Conservation (phyloP, 2,113 vertebrate genomes). For the Phaetusa simplex region DNA sequence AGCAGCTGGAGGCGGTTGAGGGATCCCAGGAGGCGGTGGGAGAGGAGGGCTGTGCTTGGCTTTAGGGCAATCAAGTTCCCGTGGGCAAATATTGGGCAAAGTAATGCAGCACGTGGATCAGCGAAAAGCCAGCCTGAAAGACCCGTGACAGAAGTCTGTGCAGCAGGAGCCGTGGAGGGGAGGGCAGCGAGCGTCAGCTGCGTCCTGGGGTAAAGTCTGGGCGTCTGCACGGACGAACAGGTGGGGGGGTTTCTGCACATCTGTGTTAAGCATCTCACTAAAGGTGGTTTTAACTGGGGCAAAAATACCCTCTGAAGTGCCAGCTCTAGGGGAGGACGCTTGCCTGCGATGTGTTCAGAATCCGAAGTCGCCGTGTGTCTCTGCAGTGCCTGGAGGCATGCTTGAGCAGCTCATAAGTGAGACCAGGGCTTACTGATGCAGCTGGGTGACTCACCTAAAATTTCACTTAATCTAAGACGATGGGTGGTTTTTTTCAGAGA, state of each 20-base stretch:
- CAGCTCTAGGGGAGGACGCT: not conserved
- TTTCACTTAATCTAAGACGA: not conserved
- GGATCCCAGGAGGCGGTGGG: not conserved
- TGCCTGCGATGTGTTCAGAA: not conserved
- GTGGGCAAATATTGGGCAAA: not conserved
- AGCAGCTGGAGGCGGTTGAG: not conserved
- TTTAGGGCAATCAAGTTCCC: not conserved
- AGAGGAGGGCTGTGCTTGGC: not conserved
- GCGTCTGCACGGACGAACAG: rapidly evolving
- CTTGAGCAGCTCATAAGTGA: not conserved
- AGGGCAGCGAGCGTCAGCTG: rapidly evolving
- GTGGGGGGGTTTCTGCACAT: not conserved
- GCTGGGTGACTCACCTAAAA: not conserved
- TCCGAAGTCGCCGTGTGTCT: not conserved
- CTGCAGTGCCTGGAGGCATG: not conserved
- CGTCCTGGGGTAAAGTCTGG: not conserved
- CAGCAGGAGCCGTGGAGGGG: no score
- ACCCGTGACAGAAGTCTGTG: rapidly evolving
- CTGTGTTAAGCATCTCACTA: not conserved
- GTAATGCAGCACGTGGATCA: no score
- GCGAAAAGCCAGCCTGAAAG: not conserved
- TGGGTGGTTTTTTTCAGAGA: not conserved
- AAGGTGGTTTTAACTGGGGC: not conserved
- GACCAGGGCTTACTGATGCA: not conserved
- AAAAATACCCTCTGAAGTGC: not conserved